Evolutionary conservation across 2,113 vertebrate genomes (phyloP), one percentile per base, ranked within the genome.

Genomic region (Sterrhoptilus dennistouni): DNA sequence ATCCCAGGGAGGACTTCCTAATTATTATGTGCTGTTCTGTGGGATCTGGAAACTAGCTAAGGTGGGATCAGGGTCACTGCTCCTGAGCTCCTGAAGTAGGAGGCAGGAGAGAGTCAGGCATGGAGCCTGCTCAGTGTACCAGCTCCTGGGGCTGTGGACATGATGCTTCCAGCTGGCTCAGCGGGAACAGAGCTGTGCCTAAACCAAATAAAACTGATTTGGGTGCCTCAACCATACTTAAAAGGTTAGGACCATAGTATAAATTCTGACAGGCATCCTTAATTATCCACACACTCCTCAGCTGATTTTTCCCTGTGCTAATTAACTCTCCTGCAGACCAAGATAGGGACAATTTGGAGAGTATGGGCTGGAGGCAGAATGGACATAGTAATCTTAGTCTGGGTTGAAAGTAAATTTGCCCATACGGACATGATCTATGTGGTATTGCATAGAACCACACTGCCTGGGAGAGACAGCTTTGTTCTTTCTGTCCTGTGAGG

Each of bases 21-120:
- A 33, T 22, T 76, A 40, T 20, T 1, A 1, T 13, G 22, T 66
- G 23, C 11, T 66, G 63, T 44, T 1, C 6, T 0, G 0, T 74
- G 80, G 28, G 7, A 42, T 9, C 31, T 38, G n/a, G 54, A 74
- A 81, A 20, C n/a, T 23, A 47, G 19, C 22, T 57, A 7, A 24
- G 21, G 12, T 4, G 9, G 42, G 42, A 54, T 54, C 19, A 36
- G 47, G 54, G 24, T 14, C 81, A 64, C 14, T 1, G 4, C 15
- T 71, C 9, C 52, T 35, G 59, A 45, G 50, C 8, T 59, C 21
- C 66, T 12, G 35, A 12, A n/a, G 38, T 44, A 79, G 38, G 45
- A 52, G 74, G 49, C 6, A 13, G 44, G 24, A 88, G 5, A 13
- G 14, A 91, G 15, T 9, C 1, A 10, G 50, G 29, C 47, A 29